Evolutionary conservation across 2,888 invertebrate species (phyloP), one percentile per base, ranked within the genome.

Genomic region (Ormyrus pomaceus): DNA sequence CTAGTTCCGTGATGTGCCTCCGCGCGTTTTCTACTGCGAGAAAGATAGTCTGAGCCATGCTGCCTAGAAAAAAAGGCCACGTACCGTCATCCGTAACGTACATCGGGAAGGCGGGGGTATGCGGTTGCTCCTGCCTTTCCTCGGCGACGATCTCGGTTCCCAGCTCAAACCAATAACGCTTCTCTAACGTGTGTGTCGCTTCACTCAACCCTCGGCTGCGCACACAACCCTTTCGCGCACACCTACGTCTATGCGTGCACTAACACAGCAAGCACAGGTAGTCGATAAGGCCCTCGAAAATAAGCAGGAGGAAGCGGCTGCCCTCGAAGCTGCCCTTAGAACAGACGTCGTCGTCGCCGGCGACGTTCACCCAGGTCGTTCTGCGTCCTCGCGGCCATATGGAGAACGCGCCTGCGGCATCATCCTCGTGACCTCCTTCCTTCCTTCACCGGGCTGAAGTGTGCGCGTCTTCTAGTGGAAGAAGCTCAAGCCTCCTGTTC

Each of bases 11-110:
- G 5, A 64, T 11, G 45, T 11, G 10, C 19, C n/a, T 1, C 50
- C 45, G 8, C 46, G 34, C 58, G 5, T 45, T 56, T 73, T 73
- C 64, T 56, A 13, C 56, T 46, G 51, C 64, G 64, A 77, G 19
- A 74, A 59, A 65, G 46, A 45, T 3, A 61, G 10, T 4, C 34
- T 45, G 69, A 64, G 48, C 5, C 34, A 46, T 71, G 46, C 11
- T 59, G 72, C 68, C 13, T 48, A 13, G 66, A 51, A 53, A 50
- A 62, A 68, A 78, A 79, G 34, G 34, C 34, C 34, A 34, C 82
- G 65, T 82, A 82, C 82, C 82, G 77, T 81, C 82, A 79, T 82
- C 81, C 81, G 81, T 79, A 80, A 82, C 81, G 65, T 76, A 82
- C 82, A 82, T 82, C 79, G 79, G 79, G 77, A 76, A 78, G 74